Conservation (phyloP, 2,797 vertebrate species). For the Myiothlypis coronata region DNA sequence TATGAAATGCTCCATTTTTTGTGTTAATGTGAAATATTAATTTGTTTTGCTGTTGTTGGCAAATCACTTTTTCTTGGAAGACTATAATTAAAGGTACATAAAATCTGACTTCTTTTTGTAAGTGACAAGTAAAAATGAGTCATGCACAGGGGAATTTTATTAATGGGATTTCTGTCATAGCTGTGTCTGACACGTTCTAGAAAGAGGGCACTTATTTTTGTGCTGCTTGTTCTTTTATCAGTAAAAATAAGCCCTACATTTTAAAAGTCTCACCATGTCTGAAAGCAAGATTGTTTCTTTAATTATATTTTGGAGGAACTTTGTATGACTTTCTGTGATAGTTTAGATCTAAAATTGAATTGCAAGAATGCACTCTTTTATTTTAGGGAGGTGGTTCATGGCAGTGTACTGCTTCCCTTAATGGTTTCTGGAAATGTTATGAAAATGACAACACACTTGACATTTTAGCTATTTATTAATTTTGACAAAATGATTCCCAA, state of each 20-base stretch:
- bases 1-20: background rate
- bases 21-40: background rate
- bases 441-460: background rate
- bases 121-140: conserved; percentile 23
- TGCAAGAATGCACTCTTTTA: background rate
- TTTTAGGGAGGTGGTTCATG: background rate
- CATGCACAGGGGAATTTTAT: background rate
- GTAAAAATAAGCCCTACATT: background rate
- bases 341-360: background rate
- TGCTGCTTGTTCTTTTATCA: background rate
- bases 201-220: conserved; percentile 35
- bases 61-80: conserved; percentile 31
- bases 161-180: conserved; percentile 17
- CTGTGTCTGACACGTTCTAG: background rate
- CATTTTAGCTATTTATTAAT: background rate
- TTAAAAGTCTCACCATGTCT: background rate
- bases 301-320: background rate
- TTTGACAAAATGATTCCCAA: background rate
- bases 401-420: background rate
- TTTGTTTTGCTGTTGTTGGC: conserved; percentile 12
- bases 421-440: background rate
- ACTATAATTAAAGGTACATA: background rate
- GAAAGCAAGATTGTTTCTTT: background rate
- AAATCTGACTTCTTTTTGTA: background rate
- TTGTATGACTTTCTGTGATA: background rate